Percentiles rank a stretch among this genome's conserved stretches.
phyloP scores from a whole-genome alignment of 2,888 invertebrate genomes.

The Dynastes hyllus region DNA sequence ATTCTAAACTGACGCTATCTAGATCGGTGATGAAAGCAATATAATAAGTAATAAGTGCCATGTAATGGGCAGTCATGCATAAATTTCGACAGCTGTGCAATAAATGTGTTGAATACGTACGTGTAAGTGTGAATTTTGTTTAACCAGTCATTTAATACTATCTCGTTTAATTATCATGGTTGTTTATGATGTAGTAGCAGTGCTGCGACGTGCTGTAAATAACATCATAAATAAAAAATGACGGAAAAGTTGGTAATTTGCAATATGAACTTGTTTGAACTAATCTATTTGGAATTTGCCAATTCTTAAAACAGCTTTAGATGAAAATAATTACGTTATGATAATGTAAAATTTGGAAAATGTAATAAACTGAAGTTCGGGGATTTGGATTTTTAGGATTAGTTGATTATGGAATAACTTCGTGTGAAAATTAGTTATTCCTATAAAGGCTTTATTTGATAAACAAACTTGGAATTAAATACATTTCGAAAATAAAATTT shows the following conservation, averaged over 20 bases:
- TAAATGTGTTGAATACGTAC: slow-evolving; percentile 16
- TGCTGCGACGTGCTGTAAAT: slow-evolving; percentile 1
- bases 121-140: slow-evolving; percentile 10
- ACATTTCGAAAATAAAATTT: no score
- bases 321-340: no score
- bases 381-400: no score
- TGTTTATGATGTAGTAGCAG: slow-evolving; percentile 11
- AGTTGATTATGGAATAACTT: no score
- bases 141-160: slow-evolving; percentile 1
- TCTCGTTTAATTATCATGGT: background rate
- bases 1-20: no score
- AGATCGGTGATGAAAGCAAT: slow-evolving; percentile 1
- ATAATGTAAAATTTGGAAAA: no score
- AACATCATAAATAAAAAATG: background rate
- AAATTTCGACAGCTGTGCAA: slow-evolving; percentile 26
- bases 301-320: no score
- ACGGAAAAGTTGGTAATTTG: background rate
- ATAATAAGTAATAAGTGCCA: background rate
- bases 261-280: background rate
- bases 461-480: no score
- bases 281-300: no score
- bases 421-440: no score
- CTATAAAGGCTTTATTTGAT: no score
- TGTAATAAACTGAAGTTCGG: no score
- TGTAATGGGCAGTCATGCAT: slow-evolving; percentile 6